phyloP scores from a whole-genome alignment of 2,113 vertebrate species.

The Empidonax alnorum region DNA sequence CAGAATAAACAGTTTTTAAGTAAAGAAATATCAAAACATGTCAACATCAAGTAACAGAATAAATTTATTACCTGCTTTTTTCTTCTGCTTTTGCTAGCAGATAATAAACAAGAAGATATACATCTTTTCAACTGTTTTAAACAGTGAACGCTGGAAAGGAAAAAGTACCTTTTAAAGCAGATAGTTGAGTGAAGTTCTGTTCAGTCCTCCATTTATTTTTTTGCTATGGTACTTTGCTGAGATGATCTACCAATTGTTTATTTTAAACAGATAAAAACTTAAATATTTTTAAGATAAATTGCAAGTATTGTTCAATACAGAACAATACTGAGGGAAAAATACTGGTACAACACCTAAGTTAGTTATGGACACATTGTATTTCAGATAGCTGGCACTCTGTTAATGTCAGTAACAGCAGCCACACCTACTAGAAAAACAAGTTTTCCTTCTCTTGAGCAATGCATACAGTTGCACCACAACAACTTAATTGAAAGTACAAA shows the following conservation, averaged over 20 bases:
- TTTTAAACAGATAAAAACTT: background rate
- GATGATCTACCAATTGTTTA: background rate
- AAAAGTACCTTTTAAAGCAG: slow-evolving; percentile 11
- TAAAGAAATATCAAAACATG: background rate
- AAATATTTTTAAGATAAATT: background rate
- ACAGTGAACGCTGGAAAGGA: background rate
- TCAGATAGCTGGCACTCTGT: background rate
- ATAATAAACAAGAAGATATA: background rate
- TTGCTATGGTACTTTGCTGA: background rate
- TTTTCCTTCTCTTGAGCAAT: slow-evolving; percentile 42
- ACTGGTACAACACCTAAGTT: background rate
- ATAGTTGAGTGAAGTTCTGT: background rate
- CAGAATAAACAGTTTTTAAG: background rate
- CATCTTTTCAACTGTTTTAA: background rate
- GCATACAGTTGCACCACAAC: background rate
- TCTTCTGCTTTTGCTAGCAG: background rate
- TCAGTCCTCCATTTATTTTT: background rate
- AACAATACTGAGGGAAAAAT: background rate
- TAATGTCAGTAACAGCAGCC: background rate
- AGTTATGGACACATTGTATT: background rate
- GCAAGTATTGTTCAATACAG: background rate
- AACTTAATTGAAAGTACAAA: background rate
- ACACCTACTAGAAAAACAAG: slow-evolving; percentile 54
- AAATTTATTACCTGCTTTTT: background rate
- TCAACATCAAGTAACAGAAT: background rate